Base-by-base conservation (phyloP, 1,140 invertebrate species). In the Drosophila setifemur region DNA sequence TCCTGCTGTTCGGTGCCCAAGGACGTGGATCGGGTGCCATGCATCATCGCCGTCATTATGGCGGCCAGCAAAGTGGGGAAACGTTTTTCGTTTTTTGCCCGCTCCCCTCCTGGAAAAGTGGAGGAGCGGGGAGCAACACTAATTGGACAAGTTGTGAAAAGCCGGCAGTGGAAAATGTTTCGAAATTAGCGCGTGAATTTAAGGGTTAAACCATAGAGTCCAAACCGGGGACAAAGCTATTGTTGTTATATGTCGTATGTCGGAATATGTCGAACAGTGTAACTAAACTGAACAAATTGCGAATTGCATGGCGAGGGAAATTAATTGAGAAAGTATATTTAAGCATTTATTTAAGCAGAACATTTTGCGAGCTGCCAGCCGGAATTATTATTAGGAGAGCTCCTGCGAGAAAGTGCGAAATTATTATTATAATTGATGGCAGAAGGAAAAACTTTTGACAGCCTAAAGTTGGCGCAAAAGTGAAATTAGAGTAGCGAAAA, bases 381-480 rank as follows among this genome's bases (percentile, higher is more conserved):
- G 29, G 9, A n/a, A n/a, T 2, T n/a, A n/a, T 31, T n/a, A 31
- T 31, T 9, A 25, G 26, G 7, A 18, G 21, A 37, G 21, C 21
- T 2, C 21, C 21, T 23, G 21, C 2, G 7, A 4, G 31, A 35
- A 12, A 35, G 31, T 12, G 9, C 26, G 16, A 53, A 53, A 28
- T 28, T 40, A 40, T 50, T 40, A 53, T 53, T 28, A 53, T 43
- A 53, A 53, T 44, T 53, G 49, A 53, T 43, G 31, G 31, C 23
- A 19, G 43, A 16, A 12, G 23, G 14, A 39, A 43, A 52, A 53
- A 11, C 18, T 47, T 52, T 43, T 28, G 49, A 43, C 49, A 53
- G 49, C 37, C 23, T n/a, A 42, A 43, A 53, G 23, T 53, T 53
- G 1, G 16, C 2, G 21, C 21, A 2, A 23, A 23, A 23, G 21